Evolutionary conservation across 1,140 invertebrate genomes (phyloP), one percentile per base, ranked within the genome.

Genomic region (Nephila pilipes): DNA sequence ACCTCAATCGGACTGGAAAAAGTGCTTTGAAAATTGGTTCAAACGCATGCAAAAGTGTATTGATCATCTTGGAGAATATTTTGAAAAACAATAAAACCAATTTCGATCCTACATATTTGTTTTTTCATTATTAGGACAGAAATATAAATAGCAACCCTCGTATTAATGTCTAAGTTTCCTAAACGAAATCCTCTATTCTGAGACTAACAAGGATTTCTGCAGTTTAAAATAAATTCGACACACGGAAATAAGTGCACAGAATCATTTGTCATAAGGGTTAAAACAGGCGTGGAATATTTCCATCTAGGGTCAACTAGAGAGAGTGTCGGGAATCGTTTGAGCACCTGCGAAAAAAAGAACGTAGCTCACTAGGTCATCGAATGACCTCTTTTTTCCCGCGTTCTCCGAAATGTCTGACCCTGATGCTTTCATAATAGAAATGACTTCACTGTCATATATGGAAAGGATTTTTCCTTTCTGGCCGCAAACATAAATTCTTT

Each of bases 401-500:
- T 75, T 75, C 69, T 14, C 16, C 32, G 69, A 75, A 75, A 18
- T 16, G 69, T 20, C 69, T 75, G 69, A 75, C 69, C 69, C 69
- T 75, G 69, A 75, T 75, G 16, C 29, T 32, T 75, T 16, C 69
- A 18, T 29, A 20, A 16, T 32, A 75, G 32, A 29, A 75, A 75
- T 75, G 69, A 75, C 69, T 75, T 75, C 69, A 75, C 69, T 75
- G 14, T 75, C 69, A 75, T 75, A 75, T 75, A 75, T 75, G 69
- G 69, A 75, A 75, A 75, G 25, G 29, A 29, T 29, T 32, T 18
- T 69, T 65, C 36, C 29, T 12, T 14, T 3, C 14, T 36, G 69
- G 12, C 69, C 12, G 25, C 25, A 18, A 36, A 75, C 10, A 18
- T 14, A 16, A 75, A 4, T 29, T 18, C 25, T 22, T 25, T 75